These are phyloP conservation scores for Diaprepes abbreviatus DNA, from an alignment of 2,888 invertebrate genomes.

Conservation along the genomic window DNA sequence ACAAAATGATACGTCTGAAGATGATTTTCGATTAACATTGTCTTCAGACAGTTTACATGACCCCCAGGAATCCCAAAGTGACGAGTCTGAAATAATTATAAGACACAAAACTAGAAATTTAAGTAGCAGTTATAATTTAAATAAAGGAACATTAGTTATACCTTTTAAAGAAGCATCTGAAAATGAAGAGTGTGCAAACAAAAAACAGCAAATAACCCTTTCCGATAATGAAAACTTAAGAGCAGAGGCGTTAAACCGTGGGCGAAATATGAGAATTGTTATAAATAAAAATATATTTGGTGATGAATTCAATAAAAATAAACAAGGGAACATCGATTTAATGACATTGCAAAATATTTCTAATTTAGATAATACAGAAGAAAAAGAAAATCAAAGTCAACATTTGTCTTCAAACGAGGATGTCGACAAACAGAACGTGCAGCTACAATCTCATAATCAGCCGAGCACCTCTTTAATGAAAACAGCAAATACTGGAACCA, in stretches of 20 bases:
- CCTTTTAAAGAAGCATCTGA: too few species aligned
- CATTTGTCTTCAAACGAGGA: too few species aligned
- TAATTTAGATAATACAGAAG: too few species aligned
- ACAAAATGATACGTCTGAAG: neutral
- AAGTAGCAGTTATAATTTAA: neutral
- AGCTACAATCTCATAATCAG: neutral
- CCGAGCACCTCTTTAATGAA: neutral
- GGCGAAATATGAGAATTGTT: neutral
- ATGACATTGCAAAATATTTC: too few species aligned
- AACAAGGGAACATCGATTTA: too few species aligned
- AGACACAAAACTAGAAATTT: neutral
- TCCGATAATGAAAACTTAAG: neutral
- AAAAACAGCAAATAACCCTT: too few species aligned
- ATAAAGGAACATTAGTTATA: too few species aligned
- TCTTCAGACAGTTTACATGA: neutral
- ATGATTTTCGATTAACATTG: neutral
- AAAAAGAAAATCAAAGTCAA: neutral
- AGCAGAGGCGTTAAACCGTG: neutral
- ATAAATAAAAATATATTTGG: neutral
- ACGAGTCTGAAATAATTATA: slow-evolving; percentile 10
- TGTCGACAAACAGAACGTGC: neutral
- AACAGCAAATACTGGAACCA: neutral
- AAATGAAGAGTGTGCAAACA: neutral
- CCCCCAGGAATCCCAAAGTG: neutral
- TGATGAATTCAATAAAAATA: too few species aligned